Percentiles rank a stretch among this genome's conserved stretches.
phyloP scores from a whole-genome alignment of 2,888 invertebrate species.

The Brachynemurus nebulosus region DNA sequence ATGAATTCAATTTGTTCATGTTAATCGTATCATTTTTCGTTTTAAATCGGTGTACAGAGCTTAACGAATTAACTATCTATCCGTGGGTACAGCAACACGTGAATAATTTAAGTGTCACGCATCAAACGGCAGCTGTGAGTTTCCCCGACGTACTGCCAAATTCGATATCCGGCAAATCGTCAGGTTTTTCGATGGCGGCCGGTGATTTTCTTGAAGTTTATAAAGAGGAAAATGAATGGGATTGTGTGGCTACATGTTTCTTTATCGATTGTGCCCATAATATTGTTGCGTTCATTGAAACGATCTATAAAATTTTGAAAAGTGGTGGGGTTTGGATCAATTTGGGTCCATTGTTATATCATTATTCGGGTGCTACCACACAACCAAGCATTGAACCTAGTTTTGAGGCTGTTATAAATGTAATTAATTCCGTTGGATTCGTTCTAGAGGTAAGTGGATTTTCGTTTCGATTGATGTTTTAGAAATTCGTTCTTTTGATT shows the following conservation, averaged over 20 bases:
- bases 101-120: constrained; percentile 69
- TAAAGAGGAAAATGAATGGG: constrained; percentile 57
- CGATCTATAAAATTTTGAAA: constrained; percentile 76
- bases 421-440: constrained; percentile 74
- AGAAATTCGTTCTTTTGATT: constrained; percentile 2
- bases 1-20: constrained; percentile 97
- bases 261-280: constrained; percentile 98
- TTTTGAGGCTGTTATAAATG: constrained; percentile 65
- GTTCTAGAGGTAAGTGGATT: constrained; percentile 49
- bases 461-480: no score
- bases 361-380: constrained; percentile 71
- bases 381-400: constrained; percentile 90
- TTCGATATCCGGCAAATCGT: constrained; percentile 43
- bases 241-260: constrained; percentile 92
- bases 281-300: constrained; percentile 86
- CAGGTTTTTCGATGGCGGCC: constrained; percentile 85
- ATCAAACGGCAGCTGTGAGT: constrained; percentile 60
- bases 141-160: constrained; percentile 85
- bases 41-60: constrained; percentile 64
- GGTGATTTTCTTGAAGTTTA: constrained; percentile 94
- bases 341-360: constrained; percentile 84
- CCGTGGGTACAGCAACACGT: constrained; percentile 94
- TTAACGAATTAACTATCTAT: constrained; percentile 68
- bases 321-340: constrained; percentile 86
- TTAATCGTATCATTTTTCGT: constrained; percentile 92